A percentile compares a stretch with the other conserved stretches of the same genome.
These are phyloP conservation scores for Lepus americanus DNA, from an alignment of 2,113 vertebrate species.

Conservation along the genomic window DNA sequence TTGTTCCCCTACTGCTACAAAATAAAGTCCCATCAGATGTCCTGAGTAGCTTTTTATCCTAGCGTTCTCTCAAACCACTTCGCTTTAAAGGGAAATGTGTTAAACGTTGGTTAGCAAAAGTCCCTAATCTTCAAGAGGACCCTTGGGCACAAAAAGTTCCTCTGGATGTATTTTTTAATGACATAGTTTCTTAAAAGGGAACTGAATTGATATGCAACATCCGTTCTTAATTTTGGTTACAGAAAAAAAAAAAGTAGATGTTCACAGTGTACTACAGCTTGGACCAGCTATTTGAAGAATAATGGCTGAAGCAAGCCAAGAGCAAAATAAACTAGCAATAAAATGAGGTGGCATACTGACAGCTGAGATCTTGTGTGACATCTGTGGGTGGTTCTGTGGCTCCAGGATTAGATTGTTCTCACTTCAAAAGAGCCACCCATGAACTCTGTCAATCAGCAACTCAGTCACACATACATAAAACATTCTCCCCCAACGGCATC, in stretches of 20 bases:
- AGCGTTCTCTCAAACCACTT: background rate
- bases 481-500: background rate
- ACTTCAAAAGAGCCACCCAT: slow-evolving; percentile 60
- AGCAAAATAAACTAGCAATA: slow-evolving; percentile 58
- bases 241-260: background rate
- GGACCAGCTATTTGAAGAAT: slow-evolving; percentile 54
- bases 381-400: slow-evolving; percentile 55
- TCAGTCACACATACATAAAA: slow-evolving; percentile 13
- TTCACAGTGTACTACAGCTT: background rate
- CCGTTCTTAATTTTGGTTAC: background rate
- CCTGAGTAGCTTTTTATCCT: background rate
- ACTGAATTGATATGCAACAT: background rate
- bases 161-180: background rate
- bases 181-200: background rate
- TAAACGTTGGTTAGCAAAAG: background rate
- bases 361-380: slow-evolving; percentile 63
- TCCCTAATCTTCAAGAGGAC: background rate
- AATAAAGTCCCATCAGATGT: slow-evolving; percentile 32
- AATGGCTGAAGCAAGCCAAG: slow-evolving; percentile 20
- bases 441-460: slow-evolving; percentile 66
- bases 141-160: background rate
- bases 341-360: slow-evolving; percentile 55
- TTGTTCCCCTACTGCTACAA: background rate
- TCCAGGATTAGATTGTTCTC: slow-evolving; percentile 65
- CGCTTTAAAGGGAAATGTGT: background rate